Base-by-base conservation (phyloP, 2,113 vertebrate species). In the Podarcis cretensis region DNA sequence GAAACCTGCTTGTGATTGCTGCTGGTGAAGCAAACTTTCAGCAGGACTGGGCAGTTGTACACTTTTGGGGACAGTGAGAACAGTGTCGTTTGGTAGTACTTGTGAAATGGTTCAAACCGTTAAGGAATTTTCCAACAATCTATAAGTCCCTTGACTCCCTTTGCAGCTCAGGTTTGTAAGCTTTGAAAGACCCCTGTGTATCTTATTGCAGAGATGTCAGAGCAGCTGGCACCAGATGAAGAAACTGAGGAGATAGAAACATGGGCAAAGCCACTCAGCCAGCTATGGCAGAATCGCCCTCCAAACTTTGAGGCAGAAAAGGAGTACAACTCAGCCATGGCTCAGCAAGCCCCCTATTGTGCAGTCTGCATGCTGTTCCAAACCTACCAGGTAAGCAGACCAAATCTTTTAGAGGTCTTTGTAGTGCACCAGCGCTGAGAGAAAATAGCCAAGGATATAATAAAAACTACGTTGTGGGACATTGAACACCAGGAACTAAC, bases 311-410 rank as follows among this genome's bases (percentile, higher is more conserved):
- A 98, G 94, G 98, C 97, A 0, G 99, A 99, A 93, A 97, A 96
- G 86, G 98, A 98, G 43, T 99, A 99, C 93, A 99, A 99, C 86
- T 96, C 96, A 73, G 95, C 77, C 32, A 97, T 98, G 98, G 98
- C 98, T 83, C 97, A 97, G 89, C 97, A 97, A 94, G 92, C 98
- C 3, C 99, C 99, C 0, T 98, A 98, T 95, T 99, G 99, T 81
- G 97, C 98, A 7, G 98, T 99, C 73, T 99, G 99, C 91, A 96
- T 98, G 96, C 97, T 99, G 37, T 99, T 99, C 95, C 97, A 98
- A 95, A 97, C 97, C 0, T 97, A 99, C 78, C 96, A 98, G 89
- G 98, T 98, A 97, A 96, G 98, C 90, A 85, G 92, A 6, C 32
- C 77, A 78, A 74, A 57, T 69, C 2, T 23, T 71, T 78, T 57